Evolutionary conservation across 1,140 invertebrate species (phyloP).

Genomic region (Drosophila pseudoobscura): DNA sequence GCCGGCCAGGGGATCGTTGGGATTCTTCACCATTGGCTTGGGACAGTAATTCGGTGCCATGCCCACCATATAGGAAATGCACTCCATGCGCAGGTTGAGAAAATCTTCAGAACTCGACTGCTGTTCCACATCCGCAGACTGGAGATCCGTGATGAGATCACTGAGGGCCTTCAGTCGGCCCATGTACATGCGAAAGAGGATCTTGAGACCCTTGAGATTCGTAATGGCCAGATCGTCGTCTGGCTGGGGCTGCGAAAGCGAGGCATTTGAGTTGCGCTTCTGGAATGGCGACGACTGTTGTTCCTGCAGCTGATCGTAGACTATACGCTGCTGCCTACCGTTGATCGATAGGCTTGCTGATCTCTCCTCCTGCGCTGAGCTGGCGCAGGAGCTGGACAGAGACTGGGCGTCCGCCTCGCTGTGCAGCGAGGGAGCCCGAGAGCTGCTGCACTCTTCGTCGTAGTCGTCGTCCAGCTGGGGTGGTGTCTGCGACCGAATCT

Average conservation of each 20-base stretch:
- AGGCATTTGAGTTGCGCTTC: slow-evolving; percentile 69
- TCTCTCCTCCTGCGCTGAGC: slow-evolving; percentile 70
- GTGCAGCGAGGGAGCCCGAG: slow-evolving; percentile 68
- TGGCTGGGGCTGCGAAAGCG: slow-evolving; percentile 59
- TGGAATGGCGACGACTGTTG: slow-evolving; percentile 68
- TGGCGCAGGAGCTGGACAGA: slow-evolving; percentile 72
- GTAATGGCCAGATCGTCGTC: slow-evolving; percentile 60
- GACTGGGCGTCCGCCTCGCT: slow-evolving; percentile 78
- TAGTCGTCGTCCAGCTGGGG: slow-evolving; percentile 73
- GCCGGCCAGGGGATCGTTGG: slow-evolving; percentile 36
- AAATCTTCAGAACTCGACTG: slow-evolving; percentile 69
- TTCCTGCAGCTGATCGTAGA: slow-evolving; percentile 77
- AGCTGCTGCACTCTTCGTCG: slow-evolving; percentile 73
- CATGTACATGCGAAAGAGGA: slow-evolving; percentile 82
- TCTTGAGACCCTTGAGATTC: slow-evolving; percentile 78
- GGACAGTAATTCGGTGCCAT: slow-evolving; percentile 66
- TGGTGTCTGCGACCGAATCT: slow-evolving; percentile 64
- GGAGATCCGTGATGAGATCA: slow-evolving; percentile 76
- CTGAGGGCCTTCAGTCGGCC: slow-evolving; percentile 72
- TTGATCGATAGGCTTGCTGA: slow-evolving; percentile 49
- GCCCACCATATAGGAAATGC: slow-evolving; percentile 74
- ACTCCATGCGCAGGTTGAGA: slow-evolving; percentile 74
- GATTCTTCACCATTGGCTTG: slow-evolving; percentile 47
- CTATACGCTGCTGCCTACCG: slow-evolving; percentile 71
- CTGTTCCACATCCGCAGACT: slow-evolving; percentile 75